Evolutionary conservation across 2,888 invertebrate genomes (phyloP).

Genomic region (Heliconius charithonia): DNA sequence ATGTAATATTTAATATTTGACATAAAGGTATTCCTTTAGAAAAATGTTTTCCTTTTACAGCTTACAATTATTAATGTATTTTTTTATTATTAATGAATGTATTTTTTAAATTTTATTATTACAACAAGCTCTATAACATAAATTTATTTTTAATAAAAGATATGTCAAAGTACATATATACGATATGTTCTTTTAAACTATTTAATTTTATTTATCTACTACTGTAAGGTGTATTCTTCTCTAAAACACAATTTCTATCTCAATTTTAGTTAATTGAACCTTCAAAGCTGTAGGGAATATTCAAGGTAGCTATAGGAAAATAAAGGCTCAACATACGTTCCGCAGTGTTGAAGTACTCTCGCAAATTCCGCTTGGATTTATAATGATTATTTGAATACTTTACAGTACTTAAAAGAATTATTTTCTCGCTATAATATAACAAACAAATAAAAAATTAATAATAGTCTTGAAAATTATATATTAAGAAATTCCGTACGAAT

Average conservation of each 20-base stretch:
- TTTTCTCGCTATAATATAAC: background rate
- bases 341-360: background rate
- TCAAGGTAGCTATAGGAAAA: background rate
- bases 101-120: too few relatives aligned
- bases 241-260: slow-evolving; percentile 7
- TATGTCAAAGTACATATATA: background rate
- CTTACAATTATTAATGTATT: too few relatives aligned
- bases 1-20: too few relatives aligned
- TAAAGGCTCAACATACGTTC: background rate
- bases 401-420: too few relatives aligned
- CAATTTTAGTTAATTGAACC: slow-evolving; percentile 16
- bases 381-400: slow-evolving; percentile 1
- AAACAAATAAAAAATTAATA: background rate
- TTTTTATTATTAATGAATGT: too few relatives aligned
- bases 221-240: background rate
- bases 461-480: background rate
- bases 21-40: too few relatives aligned
- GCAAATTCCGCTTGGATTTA: slow-evolving; percentile 4
- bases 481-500: too few relatives aligned
- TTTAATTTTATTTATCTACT: background rate
- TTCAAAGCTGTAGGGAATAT: slow-evolving; percentile 15
- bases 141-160: too few relatives aligned
- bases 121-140: too few relatives aligned
- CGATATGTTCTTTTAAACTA: background rate
- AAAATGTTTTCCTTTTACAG: too few relatives aligned